Percentiles rank a stretch among this genome's conserved stretches.
Conservation (phyloP, 2,113 vertebrate genomes). For the Erythrocercus mccallii region DNA sequence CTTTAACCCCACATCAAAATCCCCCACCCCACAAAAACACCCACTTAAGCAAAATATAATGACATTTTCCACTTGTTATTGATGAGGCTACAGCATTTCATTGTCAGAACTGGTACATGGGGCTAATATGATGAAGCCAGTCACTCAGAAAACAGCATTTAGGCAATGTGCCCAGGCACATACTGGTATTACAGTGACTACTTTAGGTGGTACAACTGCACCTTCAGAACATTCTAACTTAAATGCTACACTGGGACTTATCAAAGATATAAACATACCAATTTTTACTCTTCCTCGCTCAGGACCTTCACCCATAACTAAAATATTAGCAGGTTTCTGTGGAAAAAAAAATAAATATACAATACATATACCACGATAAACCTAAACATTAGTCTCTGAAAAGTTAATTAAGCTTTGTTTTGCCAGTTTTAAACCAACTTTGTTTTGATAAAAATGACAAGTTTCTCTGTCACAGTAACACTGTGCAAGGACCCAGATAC, state of each 20-base stretch:
- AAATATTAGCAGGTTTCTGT: conserved; percentile 99
- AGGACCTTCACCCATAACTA: conserved; percentile 99
- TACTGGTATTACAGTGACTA: conserved; percentile 58
- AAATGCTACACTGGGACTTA: conserved; percentile 77
- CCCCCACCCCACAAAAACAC: conserved; percentile 20
- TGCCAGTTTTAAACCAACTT: conserved; percentile 66
- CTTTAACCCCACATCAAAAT: not conserved
- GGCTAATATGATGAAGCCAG: conserved; percentile 23
- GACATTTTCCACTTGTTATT: conserved; percentile 23
- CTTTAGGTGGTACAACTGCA: conserved; percentile 51
- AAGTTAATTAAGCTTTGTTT: conserved; percentile 64
- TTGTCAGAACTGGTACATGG: conserved; percentile 11
- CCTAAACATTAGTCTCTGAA: conserved; percentile 69
- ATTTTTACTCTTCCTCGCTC: conserved; percentile 99
- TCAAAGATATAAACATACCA: conserved; percentile 84
- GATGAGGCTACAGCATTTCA: conserved; percentile 52
- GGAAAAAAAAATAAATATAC: conserved; percentile 79
- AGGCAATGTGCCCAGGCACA: conserved; percentile 34
- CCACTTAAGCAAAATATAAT: conserved; percentile 42
- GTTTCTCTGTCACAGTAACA: not conserved
- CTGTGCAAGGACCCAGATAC: conserved; percentile 24
- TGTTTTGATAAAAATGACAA: conserved; percentile 47
- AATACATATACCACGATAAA: conserved; percentile 72
- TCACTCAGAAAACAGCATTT: conserved; percentile 33
- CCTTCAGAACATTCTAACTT: conserved; percentile 69